A percentile compares a stretch with the other conserved stretches of the same genome.
Evolutionary conservation across 2,797 vertebrate species (phyloP).

Genomic region (Chelidonichthys spinosus): DNA sequence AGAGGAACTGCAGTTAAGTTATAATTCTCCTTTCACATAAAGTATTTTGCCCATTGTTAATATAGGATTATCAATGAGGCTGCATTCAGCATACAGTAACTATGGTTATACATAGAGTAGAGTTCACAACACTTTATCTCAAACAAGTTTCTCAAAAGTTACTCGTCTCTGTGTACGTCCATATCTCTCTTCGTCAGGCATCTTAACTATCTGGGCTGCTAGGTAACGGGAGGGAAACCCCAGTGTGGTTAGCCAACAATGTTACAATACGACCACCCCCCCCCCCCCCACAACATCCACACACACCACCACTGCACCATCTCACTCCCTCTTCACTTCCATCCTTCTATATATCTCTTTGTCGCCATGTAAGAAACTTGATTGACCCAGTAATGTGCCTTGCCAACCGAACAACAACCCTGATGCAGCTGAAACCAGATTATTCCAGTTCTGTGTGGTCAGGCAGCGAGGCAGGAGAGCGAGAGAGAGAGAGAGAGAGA

Average conservation of each 20-base stretch:
- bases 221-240: slow-evolving; percentile 48
- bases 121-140: not conserved
- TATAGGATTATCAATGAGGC: not conserved
- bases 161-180: not conserved
- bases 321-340: slow-evolving; percentile 36
- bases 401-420: slow-evolving; percentile 75
- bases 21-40: not conserved
- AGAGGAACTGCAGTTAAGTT: not conserved
- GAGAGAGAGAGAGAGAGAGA: no score
- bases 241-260: slow-evolving; percentile 13
- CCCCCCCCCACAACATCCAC: not conserved
- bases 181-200: slow-evolving; percentile 18
- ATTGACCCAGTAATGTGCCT: slow-evolving; percentile 71
- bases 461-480: slow-evolving; percentile 53
- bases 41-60: not conserved
- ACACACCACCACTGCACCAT: slow-evolving; percentile 6
- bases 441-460: slow-evolving; percentile 76
- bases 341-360: slow-evolving; percentile 52
- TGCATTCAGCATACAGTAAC: not conserved
- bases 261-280: slow-evolving; percentile 20
- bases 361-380: slow-evolving; percentile 47
- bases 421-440: slow-evolving; percentile 77
- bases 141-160: slow-evolving; percentile 3
- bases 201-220: slow-evolving; percentile 31
- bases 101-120: not conserved